These are phyloP conservation scores for Eidolon dupreanum DNA, from an alignment of 2,797 vertebrate genomes.

Conservation along the genomic window DNA sequence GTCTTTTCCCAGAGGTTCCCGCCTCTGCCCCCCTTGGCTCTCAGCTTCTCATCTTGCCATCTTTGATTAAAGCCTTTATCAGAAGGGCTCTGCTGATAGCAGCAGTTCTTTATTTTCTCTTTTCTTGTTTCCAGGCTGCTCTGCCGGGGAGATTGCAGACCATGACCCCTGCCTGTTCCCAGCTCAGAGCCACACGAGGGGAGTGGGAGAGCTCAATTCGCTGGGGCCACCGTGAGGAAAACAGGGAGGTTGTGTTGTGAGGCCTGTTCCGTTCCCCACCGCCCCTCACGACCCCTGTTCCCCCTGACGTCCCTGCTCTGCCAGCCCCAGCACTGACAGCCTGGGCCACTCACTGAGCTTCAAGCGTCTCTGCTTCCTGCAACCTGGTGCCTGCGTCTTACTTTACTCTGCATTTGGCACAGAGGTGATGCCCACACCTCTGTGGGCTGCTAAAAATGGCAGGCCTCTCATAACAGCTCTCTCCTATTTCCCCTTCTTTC, in stretches of 20 bases:
- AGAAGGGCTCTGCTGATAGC: conserved; percentile 18
- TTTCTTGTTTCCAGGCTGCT: conserved; percentile 50
- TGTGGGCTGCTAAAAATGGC: fast-evolving
- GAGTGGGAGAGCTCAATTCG: neutral
- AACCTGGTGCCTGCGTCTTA: fast-evolving
- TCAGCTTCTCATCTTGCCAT: neutral
- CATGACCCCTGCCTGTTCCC: neutral
- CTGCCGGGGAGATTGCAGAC: neutral
- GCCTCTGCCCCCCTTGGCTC: neutral
- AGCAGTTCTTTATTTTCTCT: conserved; percentile 38
- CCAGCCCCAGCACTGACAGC: neutral
- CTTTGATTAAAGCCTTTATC: conserved; percentile 52
- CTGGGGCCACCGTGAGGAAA: neutral
- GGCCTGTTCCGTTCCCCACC: neutral
- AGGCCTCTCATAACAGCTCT: neutral
- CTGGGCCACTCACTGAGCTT: neutral
- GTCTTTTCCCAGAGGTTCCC: neutral
- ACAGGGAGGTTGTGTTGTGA: fast-evolving
- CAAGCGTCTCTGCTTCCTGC: neutral
- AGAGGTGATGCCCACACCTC: neutral
- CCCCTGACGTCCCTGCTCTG: neutral
- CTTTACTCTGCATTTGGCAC: neutral
- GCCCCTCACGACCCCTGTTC: too few species aligned
- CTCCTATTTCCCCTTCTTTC: neutral
- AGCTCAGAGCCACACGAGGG: neutral